phyloP scores from a whole-genome alignment of 2,888 invertebrate genomes.

The Stenodema calcarata region DNA sequence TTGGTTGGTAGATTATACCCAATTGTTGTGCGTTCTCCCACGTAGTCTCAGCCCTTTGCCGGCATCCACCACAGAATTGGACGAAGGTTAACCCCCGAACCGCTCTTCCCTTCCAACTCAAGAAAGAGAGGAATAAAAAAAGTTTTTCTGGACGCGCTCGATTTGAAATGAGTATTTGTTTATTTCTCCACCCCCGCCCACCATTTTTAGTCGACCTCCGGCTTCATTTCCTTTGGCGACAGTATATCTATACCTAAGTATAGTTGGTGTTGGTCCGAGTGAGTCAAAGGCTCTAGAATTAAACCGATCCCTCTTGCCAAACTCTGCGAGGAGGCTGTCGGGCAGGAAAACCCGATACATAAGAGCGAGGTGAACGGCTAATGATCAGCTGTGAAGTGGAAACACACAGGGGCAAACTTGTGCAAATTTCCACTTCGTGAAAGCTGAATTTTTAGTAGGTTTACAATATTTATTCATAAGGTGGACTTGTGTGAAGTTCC shows the following conservation, averaged over 20 bases:
- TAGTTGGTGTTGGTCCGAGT: background rate
- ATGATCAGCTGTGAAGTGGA: too few relatives aligned
- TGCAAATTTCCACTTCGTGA: too few relatives aligned
- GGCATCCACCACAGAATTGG: background rate
- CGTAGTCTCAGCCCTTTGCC: background rate
- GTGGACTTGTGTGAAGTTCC: too few relatives aligned
- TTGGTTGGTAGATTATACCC: too few relatives aligned
- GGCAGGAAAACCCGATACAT: background rate
- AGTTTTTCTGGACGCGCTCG: slow-evolving; percentile 13
- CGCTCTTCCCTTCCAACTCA: background rate
- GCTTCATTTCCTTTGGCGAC: slow-evolving; percentile 26
- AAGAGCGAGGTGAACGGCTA: too few relatives aligned
- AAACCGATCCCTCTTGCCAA: slow-evolving; percentile 14
- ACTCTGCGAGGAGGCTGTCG: background rate
- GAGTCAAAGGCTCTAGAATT: slow-evolving; percentile 37
- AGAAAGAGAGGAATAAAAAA: background rate
- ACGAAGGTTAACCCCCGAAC: background rate
- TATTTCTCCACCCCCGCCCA: slow-evolving; percentile 7
- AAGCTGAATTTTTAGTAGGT: too few relatives aligned
- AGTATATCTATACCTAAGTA: background rate
- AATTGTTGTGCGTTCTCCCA: too few relatives aligned
- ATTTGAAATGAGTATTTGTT: slow-evolving; percentile 35
- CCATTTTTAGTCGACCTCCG: background rate
- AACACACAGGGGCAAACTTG: too few relatives aligned
- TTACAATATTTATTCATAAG: too few relatives aligned